phyloP scores from a whole-genome alignment of 1,140 invertebrate species.

The Armadillidium nasatum region DNA sequence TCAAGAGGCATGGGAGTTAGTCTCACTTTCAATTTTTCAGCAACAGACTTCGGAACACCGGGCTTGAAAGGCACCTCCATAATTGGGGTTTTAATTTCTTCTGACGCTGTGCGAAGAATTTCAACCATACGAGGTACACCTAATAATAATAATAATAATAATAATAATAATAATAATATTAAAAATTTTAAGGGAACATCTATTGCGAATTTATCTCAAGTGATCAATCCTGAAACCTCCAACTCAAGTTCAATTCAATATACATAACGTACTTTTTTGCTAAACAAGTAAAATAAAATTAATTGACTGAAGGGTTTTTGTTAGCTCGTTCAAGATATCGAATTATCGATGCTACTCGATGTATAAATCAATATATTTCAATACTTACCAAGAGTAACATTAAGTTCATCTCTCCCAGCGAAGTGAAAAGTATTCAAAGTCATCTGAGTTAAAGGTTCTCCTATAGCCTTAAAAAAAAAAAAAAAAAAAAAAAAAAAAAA shows the following conservation, averaged over 20 bases:
- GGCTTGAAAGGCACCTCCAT: slow-evolving; percentile 82
- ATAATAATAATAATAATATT: too few species aligned
- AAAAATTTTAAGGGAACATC: too few species aligned
- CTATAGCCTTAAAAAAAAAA: slow-evolving; percentile 65
- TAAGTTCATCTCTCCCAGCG: slow-evolving; percentile 99
- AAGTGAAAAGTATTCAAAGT: slow-evolving; percentile 99
- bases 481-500: not conserved
- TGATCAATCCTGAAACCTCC: too few species aligned
- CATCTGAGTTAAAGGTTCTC: slow-evolving; percentile 99
- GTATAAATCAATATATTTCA: not conserved
- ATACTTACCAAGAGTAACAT: slow-evolving; percentile 82
- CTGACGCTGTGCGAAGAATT: slow-evolving; percentile 92
- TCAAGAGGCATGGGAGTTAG: slow-evolving; percentile 70
- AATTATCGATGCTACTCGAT: too few species aligned
- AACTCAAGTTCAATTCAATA: too few species aligned
- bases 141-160: not conserved
- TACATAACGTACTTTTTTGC: too few species aligned
- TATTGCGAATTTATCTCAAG: too few species aligned
- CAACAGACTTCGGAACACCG: slow-evolving; percentile 46
- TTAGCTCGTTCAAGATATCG: too few species aligned
- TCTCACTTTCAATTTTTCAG: slow-evolving; percentile 61
- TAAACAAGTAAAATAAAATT: too few species aligned
- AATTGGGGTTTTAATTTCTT: slow-evolving; percentile 87
- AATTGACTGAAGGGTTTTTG: too few species aligned
- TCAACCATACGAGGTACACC: slow-evolving; percentile 87